Evolutionary conservation across 2,888 invertebrate species (phyloP).

Genomic region (Hofmannophila pseudospretella): DNA sequence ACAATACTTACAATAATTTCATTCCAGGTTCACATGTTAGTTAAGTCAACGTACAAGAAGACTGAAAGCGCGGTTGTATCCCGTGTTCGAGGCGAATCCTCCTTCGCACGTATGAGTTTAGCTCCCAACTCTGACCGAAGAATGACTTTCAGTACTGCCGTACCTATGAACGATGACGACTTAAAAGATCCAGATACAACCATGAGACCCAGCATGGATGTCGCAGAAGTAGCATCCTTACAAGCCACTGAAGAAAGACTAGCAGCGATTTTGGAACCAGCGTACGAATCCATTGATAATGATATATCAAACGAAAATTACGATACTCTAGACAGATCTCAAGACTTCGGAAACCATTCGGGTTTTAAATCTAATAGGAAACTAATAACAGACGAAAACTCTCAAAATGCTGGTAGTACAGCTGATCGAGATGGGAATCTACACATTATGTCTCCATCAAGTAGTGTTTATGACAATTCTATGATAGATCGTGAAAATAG

Average conservation of each 20-base stretch:
- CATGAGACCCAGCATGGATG: conserved; percentile 52
- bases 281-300: conserved; percentile 60
- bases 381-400: conserved; percentile 39
- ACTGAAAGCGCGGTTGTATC: conserved; percentile 60
- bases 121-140: conserved; percentile 44
- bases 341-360: conserved; percentile 39
- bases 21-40: conserved; percentile 57
- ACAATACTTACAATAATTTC: too few species aligned
- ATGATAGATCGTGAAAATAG: too few species aligned
- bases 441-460: too few species aligned
- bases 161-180: conserved; percentile 36
- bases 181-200: conserved; percentile 38
- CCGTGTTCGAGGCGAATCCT: conserved; percentile 46
- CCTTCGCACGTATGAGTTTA: conserved; percentile 37
- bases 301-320: conserved; percentile 48
- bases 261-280: conserved; percentile 66
- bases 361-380: conserved; percentile 36
- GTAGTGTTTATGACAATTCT: conserved; percentile 29
- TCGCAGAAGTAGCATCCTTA: conserved; percentile 68
- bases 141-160: conserved; percentile 54
- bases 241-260: conserved; percentile 57
- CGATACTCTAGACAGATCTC: conserved; percentile 46
- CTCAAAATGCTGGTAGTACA: too few species aligned
- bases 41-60: conserved; percentile 63
- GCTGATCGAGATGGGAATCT: too few species aligned